phyloP scores from a whole-genome alignment of 1,140 invertebrate genomes.

The Aplysia californica region DNA sequence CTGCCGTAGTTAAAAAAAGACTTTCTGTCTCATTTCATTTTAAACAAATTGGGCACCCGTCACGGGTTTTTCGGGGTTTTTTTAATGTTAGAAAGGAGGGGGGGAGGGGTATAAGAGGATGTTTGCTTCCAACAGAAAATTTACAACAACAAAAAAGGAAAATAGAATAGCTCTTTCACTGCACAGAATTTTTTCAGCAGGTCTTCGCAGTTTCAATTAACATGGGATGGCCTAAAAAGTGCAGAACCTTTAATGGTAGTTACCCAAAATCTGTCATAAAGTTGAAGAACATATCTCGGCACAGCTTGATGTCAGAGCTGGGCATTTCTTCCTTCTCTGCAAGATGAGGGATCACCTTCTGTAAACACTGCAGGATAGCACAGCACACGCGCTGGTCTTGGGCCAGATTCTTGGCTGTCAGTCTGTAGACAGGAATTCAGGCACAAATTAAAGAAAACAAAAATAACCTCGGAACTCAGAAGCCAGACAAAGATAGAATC shows the following conservation, averaged over 20 bases:
- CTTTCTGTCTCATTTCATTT: no score
- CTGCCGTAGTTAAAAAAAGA: no score
- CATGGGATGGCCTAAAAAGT: neutral
- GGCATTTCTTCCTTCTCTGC: neutral
- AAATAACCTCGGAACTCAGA: neutral
- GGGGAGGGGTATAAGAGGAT: neutral
- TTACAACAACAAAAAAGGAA: no score
- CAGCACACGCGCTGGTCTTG: neutral
- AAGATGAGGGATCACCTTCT: conserved; percentile 5
- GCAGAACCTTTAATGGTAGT: neutral
- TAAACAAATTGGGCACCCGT: no score
- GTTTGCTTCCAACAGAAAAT: neutral
- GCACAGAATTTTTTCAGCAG: no score
- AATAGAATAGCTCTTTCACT: no score
- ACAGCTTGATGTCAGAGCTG: neutral
- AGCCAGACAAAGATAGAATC: no score
- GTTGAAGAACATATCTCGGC: conserved; percentile 4
- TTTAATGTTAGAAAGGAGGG: neutral
- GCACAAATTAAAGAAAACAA: neutral
- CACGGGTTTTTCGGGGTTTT: no score
- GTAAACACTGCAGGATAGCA: neutral
- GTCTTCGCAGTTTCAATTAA: neutral
- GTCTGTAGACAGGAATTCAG: neutral
- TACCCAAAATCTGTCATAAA: conserved; percentile 19
- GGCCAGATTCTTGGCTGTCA: neutral